Evolutionary conservation across 2,113 vertebrate genomes (phyloP), one percentile per base, ranked within the genome.

Genomic region (Sitta europaea): DNA sequence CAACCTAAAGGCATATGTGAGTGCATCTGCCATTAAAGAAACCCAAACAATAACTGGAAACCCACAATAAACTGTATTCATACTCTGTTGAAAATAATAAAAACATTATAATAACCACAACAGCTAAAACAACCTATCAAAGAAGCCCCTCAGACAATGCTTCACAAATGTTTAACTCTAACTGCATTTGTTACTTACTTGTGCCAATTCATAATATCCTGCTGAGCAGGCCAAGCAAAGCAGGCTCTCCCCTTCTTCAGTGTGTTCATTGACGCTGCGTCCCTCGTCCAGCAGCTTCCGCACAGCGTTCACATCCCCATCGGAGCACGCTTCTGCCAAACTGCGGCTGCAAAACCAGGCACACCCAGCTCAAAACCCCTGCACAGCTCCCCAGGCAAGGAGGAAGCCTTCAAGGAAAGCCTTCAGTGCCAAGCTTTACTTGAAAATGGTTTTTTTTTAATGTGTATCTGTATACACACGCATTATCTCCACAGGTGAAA

Each of bases 181-280:
- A 70, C 3, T 35, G 3, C 2, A 77, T 50, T 82, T 57, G 43
- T 63, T 90, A 97, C 97, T 97, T 97, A 99, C 99, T 99, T 99
- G 99, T 97, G 99, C 99, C 96, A 99, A 98, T 97, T 99, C 99
- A 96, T 99, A 99, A 98, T 99, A 99, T 42, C 99, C 99, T 77
- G 99, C 99, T 10, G 99, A 99, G 98, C 99, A 99, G 92, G 99
- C 99, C 94, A 99, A 98, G 97, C 99, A 99, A 59, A 99, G 98
- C 85, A 99, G 98, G 95, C 99, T 99, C 97, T 99, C 99, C 53
- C 99, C 99, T 97, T 99, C 99, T 72, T 99, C 99, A 24, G 99
- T 99, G 87, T 99, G 99, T 97, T 99, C 99, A 92, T 99, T 99
- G 90, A 99, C 99, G 50, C 99, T 99, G 94, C 99, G 98, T 92